Percentiles rank a stretch among this genome's conserved stretches.
phyloP scores from a whole-genome alignment of 2,888 invertebrate genomes.

The Stenurella melanura region DNA sequence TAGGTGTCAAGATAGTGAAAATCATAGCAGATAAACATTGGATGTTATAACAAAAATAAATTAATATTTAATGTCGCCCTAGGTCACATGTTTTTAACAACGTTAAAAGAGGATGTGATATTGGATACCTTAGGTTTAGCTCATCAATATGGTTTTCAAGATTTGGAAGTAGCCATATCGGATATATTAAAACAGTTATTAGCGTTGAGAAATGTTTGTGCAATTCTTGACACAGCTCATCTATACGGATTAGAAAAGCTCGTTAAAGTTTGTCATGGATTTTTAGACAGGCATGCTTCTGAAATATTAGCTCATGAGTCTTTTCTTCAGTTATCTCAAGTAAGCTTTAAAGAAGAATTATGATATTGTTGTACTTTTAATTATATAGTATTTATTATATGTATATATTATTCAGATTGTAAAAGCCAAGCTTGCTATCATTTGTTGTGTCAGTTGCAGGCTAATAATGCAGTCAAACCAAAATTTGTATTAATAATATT shows the following conservation, averaged over 20 bases:
- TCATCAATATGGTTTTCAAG: conserved; percentile 96
- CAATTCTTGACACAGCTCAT: conserved; percentile 95
- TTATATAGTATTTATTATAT: no score
- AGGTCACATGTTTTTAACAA: conserved; percentile 81
- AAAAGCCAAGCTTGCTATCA: no score
- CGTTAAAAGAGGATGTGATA: conserved; percentile 81
- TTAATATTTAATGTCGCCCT: conserved; percentile 43
- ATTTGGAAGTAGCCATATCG: conserved; percentile 93
- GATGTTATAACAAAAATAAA: background rate
- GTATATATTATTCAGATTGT: no score
- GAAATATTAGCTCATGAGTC: conserved; percentile 90
- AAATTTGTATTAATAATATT: no score
- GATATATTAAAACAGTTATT: conserved; percentile 94
- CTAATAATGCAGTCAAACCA: no score
- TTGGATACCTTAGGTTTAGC: conserved; percentile 88
- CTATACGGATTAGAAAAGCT: conserved; percentile 81
- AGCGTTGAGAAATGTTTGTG: conserved; percentile 91
- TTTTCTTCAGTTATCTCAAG: conserved; percentile 89
- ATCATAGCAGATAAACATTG: background rate
- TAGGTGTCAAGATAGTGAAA: no score
- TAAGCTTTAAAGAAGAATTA: no score
- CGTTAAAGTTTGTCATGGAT: conserved; percentile 89
- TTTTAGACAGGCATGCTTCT: conserved; percentile 91
- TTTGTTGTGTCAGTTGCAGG: no score
- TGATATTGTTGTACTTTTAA: background rate